Evolutionary conservation across 2,113 vertebrate genomes (phyloP), one percentile per base, ranked within the genome.

Genomic region (Beaufortia kweichowensis): DNA sequence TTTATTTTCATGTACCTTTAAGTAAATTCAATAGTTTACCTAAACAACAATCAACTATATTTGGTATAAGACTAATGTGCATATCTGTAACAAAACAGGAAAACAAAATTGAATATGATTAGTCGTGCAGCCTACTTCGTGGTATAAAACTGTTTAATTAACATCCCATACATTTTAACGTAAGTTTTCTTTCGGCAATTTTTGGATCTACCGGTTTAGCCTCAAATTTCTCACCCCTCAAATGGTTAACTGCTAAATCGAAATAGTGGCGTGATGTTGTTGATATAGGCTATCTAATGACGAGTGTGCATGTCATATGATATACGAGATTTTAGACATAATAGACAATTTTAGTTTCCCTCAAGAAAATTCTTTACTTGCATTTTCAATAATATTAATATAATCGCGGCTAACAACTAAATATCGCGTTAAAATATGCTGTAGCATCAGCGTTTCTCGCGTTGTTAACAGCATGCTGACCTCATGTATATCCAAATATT

Each of bases 1-100:
- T 33, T 11, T 17, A 29, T 55, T 14, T 19, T 67, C 31, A 3
- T 50, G 24, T 29, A 19, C 26, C 10, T 15, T 50, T 3, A 66
- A 66, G 63, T 66, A 46, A 1, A 21, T 67, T 50, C 50, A 6
- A 10, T 28, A 56, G 23, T 17, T 56, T n/a, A n/a, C n/a, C n/a
- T n/a, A n/a, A n/a, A n/a, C n/a, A n/a, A n/a, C n/a, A n/a, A n/a
- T n/a, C n/a, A n/a, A n/a, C n/a, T n/a, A n/a, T n/a, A n/a, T n/a
- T n/a, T n/a, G n/a, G n/a, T n/a, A n/a, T n/a, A n/a, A n/a, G 3
- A 69, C 31, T 24, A 23, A 26, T 89, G 88, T 90, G 86, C 86
- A 87, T 85, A 85, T 88, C 85, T 85, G 84, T 90, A 88, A 90
- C 87, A 86, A 85, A 90, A 28, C 15, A 3, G 12, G 43, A 3